Evolutionary conservation across 30 jellyfish, hydroid and myxozoan genomes (phyloP).

Genomic region (Catostylus mosaicus): DNA sequence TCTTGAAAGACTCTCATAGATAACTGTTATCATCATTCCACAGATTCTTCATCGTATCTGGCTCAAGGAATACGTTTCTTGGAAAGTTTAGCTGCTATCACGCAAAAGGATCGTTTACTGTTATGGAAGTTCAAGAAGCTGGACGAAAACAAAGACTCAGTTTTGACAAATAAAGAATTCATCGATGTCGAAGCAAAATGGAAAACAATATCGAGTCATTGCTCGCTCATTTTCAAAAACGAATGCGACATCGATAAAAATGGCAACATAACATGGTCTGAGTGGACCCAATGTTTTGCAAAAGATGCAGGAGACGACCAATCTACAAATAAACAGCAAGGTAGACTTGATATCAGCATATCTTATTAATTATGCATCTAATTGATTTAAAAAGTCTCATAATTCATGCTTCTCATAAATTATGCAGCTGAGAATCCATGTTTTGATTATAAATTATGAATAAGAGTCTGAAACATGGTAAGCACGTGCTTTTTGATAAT

Average conservation of each 20-base stretch:
- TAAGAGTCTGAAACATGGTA: neutral
- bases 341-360: neutral
- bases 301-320: neutral
- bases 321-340: neutral
- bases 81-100: conserved; percentile 56
- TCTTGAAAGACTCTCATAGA: too few species aligned
- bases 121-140: conserved; percentile 72
- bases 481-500: too few species aligned
- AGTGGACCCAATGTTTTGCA: conserved; percentile 75
- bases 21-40: too few species aligned
- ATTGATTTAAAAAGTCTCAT: too few species aligned
- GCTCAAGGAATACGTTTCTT: conserved; percentile 45
- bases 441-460: neutral
- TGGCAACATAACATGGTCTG: conserved; percentile 64
- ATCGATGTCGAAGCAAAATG: conserved; percentile 22
- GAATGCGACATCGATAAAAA: conserved; percentile 66
- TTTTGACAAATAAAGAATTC: conserved; percentile 48
- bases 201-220: conserved; percentile 25
- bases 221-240: conserved; percentile 17
- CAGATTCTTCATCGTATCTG: conserved; percentile 36
- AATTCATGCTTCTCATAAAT: neutral
- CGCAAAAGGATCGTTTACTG: conserved; percentile 44
- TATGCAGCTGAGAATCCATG: neutral
- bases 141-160: conserved; percentile 61
- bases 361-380: neutral